These are phyloP conservation scores for Aldabrachelys gigantea DNA, from an alignment of 2,113 vertebrate genomes.

Conservation along the genomic window DNA sequence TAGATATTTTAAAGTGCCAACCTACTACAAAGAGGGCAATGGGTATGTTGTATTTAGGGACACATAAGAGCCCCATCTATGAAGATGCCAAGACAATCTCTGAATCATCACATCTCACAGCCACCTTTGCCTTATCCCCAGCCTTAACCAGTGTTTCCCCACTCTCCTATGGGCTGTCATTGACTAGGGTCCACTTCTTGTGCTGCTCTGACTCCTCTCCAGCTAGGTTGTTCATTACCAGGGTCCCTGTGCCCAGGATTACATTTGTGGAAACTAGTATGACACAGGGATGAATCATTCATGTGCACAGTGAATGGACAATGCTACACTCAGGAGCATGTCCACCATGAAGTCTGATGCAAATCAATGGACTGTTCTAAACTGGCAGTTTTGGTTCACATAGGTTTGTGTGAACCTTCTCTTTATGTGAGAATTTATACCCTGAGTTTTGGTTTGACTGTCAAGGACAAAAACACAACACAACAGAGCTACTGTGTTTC, in stretches of 20 bases:
- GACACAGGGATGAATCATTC: neutral
- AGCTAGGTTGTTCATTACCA: neutral
- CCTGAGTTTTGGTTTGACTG: neutral
- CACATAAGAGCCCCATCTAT: neutral
- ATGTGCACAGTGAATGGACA: neutral
- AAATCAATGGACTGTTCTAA: neutral
- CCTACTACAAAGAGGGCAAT: neutral
- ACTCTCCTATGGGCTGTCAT: rapidly evolving
- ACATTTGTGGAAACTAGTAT: neutral
- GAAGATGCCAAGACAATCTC: neutral
- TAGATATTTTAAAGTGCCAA: neutral
- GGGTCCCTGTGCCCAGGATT: no score
- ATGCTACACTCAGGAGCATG: neutral
- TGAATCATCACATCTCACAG: rapidly evolving
- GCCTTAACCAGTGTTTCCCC: neutral
- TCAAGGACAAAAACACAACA: rapidly evolving
- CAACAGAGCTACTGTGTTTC: neutral
- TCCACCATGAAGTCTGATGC: neutral
- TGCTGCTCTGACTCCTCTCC: rapidly evolving
- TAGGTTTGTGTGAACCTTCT: neutral
- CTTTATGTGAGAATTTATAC: neutral
- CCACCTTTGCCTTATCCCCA: rapidly evolving
- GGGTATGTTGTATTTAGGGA: neutral
- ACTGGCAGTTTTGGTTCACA: neutral
- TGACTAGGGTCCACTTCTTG: rapidly evolving